phyloP scores from a whole-genome alignment of 2,888 invertebrate species.

The Agrotis clavis region DNA sequence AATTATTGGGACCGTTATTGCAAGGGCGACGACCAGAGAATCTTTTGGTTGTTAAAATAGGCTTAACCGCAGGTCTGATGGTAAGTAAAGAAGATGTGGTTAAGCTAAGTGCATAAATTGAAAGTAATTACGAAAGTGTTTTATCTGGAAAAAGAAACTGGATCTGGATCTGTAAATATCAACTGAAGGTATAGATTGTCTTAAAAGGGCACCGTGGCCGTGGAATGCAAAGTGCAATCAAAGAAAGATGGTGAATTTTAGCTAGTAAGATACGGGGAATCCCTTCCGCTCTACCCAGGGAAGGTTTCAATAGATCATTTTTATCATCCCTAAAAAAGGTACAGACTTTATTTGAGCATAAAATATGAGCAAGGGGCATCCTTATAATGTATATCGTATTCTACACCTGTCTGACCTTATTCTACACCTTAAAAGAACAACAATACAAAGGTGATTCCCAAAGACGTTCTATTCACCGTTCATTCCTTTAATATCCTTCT shows the following conservation, averaged over 20 bases:
- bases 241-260: too few species aligned
- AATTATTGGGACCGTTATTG: conserved; percentile 41
- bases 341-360: not conserved
- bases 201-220: too few species aligned
- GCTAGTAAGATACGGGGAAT: too few species aligned
- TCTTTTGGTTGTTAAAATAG: conserved; percentile 10
- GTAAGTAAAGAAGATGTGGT: not conserved
- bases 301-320: too few species aligned
- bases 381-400: not conserved
- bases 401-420: conserved; percentile 17
- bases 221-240: too few species aligned
- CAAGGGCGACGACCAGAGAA: conserved; percentile 15
- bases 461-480: conserved; percentile 19
- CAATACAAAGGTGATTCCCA: conserved; percentile 21
- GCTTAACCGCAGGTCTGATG: not conserved
- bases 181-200: too few species aligned
- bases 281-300: too few species aligned
- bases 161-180: too few species aligned
- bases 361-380: not conserved
- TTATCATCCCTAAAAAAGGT: too few species aligned
- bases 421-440: conserved; percentile 22
- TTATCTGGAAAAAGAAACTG: not conserved
- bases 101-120: not conserved
- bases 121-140: not conserved
- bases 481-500: conserved; percentile 31